Percentiles rank a stretch among this genome's conserved stretches.
Conservation (phyloP, 1,140 invertebrate species). For the Trichonephila clavata region DNA sequence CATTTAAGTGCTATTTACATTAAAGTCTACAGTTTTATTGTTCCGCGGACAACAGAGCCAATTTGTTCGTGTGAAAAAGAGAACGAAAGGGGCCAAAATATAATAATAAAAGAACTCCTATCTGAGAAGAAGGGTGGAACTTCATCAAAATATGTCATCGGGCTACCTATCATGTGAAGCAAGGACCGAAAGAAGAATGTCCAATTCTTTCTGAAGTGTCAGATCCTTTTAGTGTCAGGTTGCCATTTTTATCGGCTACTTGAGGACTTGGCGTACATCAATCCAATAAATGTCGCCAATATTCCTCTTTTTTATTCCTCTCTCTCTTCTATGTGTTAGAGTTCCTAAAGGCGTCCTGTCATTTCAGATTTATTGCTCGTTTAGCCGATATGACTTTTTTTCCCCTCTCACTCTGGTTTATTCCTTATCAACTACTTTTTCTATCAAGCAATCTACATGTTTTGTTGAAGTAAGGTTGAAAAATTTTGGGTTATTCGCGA, state of each 20-base stretch:
- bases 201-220: slow-evolving; percentile 65
- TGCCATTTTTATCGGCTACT: slow-evolving; percentile 68
- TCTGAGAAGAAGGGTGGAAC: not conserved
- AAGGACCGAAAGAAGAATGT: slow-evolving; percentile 41
- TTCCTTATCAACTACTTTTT: not conserved
- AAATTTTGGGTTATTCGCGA: too few species aligned
- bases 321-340: not conserved
- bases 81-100: not conserved
- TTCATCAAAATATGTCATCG: slow-evolving; percentile 70
- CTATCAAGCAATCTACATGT: not conserved
- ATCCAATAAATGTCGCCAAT: slow-evolving; percentile 71
- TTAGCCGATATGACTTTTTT: not conserved
- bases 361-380: slow-evolving; percentile 41
- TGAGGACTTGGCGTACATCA: slow-evolving; percentile 64
- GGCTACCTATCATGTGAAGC: slow-evolving; percentile 12
- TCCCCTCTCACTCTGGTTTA: not conserved
- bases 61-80: not conserved
- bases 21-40: not conserved
- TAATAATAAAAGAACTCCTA: not conserved
- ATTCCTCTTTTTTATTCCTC: slow-evolving; percentile 29
- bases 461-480: too few species aligned
- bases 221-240: slow-evolving; percentile 68
- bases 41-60: not conserved
- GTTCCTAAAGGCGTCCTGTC: slow-evolving; percentile 51
- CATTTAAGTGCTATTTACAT: not conserved